Evolutionary conservation across 1,140 invertebrate genomes (phyloP), one percentile per base, ranked within the genome.

Genomic region (Argopecten irradians): DNA sequence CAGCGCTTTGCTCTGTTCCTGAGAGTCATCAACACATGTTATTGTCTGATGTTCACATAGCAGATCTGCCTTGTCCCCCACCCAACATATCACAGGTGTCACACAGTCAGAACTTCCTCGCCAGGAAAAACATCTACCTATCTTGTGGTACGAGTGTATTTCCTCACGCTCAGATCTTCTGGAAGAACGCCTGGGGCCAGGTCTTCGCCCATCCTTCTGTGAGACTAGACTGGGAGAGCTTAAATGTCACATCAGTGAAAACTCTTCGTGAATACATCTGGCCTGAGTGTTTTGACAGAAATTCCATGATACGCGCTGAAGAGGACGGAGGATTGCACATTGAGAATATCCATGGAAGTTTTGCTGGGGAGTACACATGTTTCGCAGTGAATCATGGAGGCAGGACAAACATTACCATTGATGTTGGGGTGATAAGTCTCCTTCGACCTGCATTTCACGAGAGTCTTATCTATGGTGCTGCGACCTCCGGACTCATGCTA

Each of bases 181-280:
- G 94, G 94, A 71, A 91, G 41, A 93, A 93, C 3, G 93, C 94
- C 0, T 92, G 90, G 92, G 93, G 94, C 7, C 88, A 93, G 9
- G 85, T 41, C 13, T 93, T 94, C 71, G 87, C 91, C 2, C 90
- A 93, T 85, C 32, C 87, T 87, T n/a, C 36, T 87, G 14, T 89
- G 86, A 32, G n/a, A 71, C 86, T 34, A 41, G 85, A 41, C 34
- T 83, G 46, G 19, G 87, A 46, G 43, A 89, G 39, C 19, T 43
- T 43, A 88, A 93, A 85, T 28, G 86, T 91, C 19, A 84, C 87
- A 34, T 32, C 83, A 11, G 34, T 36, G 8, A 71, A 87, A 19
- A 35, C 33, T 34, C n/a, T 34, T 0, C 43, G 34, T 7, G 88
- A 90, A n/a, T 82, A 88, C 90, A 82, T 39, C 43, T 86, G 8